Conservation (phyloP, 2,113 vertebrate species). For the Pipra filicauda region DNA sequence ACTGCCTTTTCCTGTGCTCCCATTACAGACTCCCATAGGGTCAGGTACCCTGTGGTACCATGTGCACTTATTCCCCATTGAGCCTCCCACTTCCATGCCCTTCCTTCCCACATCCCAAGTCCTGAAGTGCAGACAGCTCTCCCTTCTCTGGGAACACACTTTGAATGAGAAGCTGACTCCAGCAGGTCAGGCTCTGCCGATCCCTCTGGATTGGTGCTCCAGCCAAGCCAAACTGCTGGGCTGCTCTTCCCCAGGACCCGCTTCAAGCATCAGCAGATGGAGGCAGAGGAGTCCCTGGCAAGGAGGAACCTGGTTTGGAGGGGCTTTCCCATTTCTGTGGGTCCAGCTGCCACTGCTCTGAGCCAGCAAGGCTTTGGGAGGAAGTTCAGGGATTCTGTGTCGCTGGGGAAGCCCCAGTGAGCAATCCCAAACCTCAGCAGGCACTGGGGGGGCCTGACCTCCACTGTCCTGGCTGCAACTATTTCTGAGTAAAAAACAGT, state of each 20-base stretch:
- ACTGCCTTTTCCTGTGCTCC: neutral
- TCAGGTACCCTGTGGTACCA: neutral
- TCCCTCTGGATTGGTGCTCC: neutral
- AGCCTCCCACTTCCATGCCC: accelerated
- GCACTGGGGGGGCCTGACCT: neutral
- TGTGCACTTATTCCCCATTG: accelerated
- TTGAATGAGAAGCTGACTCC: neutral
- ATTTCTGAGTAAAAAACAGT: neutral
- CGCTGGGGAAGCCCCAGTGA: neutral
- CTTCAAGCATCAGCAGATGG: neutral
- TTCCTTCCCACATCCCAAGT: neutral
- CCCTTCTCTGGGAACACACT: neutral
- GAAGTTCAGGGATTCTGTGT: neutral
- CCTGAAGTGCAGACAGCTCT: neutral
- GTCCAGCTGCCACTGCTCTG: neutral
- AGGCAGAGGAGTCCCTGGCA: neutral
- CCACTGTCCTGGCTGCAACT: neutral
- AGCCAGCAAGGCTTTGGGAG: neutral
- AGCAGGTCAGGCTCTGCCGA: neutral
- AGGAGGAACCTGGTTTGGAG: neutral
- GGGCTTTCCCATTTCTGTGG: neutral
- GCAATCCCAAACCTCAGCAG: neutral
- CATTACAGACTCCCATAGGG: neutral
- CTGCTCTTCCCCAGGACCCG: neutral
- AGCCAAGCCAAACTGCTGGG: neutral